Base-by-base conservation (phyloP, 2,797 vertebrate genomes). In the Falco berigora region DNA sequence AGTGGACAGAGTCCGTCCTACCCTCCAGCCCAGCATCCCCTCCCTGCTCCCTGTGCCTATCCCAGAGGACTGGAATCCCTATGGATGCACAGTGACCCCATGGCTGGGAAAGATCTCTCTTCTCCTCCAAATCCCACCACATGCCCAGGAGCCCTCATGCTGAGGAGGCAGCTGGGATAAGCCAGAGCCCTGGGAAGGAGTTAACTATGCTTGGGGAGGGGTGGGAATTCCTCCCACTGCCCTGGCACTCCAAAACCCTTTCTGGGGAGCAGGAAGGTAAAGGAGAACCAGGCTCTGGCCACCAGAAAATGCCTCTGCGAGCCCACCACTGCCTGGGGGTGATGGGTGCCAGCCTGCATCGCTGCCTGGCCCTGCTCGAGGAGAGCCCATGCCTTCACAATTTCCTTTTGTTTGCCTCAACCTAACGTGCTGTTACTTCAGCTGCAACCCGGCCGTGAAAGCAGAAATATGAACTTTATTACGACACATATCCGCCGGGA, bases 271-370 rank as follows among this genome's bases (percentile, higher is more conserved):
- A 69, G 62, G 75, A 78, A 69, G 50, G 46, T 49, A 69, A 82
- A 61, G 8, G 28, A 40, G 22, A 49, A 44, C 22, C 53, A 47
- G 49, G 25, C 28, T 83, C 52, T n/a, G 46, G 28, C 24, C 46
- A 58, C 20, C 62, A 75, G 25, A 32, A 52, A 56, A 49, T 0
- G 3, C 47, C 17, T 50, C 42, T 23, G 27, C 0, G 4, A 56
- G 36, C 40, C 22, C 2, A 1, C 28, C 0, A 1, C 53, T 62
- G 28, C 73, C 40, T 1, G 1, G 18, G 27, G n/a, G 28, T 25
- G 67, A 34, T 6, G 67, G 68, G 15, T 34, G 27, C 16, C 53
- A 2, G 1, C 49, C 25, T 24, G 27, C 55, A n/a, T 8, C 11
- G 2, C 64, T 42, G 27, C 42, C 59, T 3, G 4, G 23, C 34